Percentiles rank a stretch among this genome's conserved stretches.
phyloP scores from a whole-genome alignment of 1,140 invertebrate genomes.

The Orius laevigatus region DNA sequence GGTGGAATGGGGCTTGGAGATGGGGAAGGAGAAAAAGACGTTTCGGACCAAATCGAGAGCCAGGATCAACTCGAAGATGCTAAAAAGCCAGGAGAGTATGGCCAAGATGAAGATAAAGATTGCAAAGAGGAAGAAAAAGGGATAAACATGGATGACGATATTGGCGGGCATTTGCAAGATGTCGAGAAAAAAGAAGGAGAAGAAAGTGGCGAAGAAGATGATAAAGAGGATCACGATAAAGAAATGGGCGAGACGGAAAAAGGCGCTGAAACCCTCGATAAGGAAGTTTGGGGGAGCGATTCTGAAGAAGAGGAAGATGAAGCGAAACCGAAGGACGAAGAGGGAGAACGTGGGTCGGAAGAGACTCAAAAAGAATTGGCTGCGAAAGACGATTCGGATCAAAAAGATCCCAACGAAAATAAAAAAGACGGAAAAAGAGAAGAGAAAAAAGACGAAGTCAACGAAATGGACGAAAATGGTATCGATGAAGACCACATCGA shows the following conservation, averaged over 20 bases:
- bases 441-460: conserved; percentile 38
- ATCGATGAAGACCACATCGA: conserved; percentile 69
- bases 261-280: conserved; percentile 55
- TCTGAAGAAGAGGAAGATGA: conserved; percentile 48
- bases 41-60: conserved; percentile 81
- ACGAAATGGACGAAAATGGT: conserved; percentile 64
- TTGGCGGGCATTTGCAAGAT: conserved; percentile 73
- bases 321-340: conserved; percentile 40
- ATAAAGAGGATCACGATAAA: conserved; percentile 65
- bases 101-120: conserved; percentile 55
- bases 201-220: conserved; percentile 43
- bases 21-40: conserved; percentile 85
- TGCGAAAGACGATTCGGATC: conserved; percentile 36
- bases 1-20: conserved; percentile 77
- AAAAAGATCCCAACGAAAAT: conserved; percentile 32
- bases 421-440: conserved; percentile 37
- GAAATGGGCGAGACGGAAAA: conserved; percentile 89
- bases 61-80: conserved; percentile 92
- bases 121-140: conserved; percentile 85
- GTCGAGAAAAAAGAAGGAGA: conserved; percentile 49
- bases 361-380: conserved; percentile 35
- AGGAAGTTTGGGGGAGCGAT: conserved; percentile 69
- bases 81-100: conserved; percentile 55
- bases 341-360: conserved; percentile 29
- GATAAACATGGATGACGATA: conserved; percentile 86